These are phyloP conservation scores for Muscina levida DNA, from an alignment of 2,888 invertebrate species.

Conservation along the genomic window DNA sequence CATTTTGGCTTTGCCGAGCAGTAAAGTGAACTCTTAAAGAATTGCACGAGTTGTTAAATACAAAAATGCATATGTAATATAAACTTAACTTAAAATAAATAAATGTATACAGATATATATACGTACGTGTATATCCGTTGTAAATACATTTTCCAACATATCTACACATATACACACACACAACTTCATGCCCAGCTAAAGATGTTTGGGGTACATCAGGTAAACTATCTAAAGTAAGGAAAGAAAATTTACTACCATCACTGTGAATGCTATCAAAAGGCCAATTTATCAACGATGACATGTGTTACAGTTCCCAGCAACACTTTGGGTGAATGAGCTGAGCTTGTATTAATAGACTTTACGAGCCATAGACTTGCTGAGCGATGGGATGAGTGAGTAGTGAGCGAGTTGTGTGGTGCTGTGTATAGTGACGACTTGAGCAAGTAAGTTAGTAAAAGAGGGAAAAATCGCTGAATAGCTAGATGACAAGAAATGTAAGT, in stretches of 20 bases:
- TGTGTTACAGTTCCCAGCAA: constrained; percentile 64
- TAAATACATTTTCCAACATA: too few relatives aligned
- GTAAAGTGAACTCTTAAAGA: neutral
- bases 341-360: neutral
- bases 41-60: constrained; percentile 24
- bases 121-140: too few relatives aligned
- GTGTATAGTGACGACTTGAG: too few relatives aligned
- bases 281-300: constrained; percentile 58
- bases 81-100: constrained; percentile 38
- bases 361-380: constrained; percentile 48
- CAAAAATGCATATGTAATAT: constrained; percentile 53
- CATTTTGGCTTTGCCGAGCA: constrained; percentile 1
- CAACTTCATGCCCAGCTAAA: neutral
- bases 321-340: constrained; percentile 38
- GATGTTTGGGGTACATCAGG: neutral
- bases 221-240: constrained; percentile 56
- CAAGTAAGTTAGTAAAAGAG: neutral
- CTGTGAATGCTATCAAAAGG: constrained; percentile 40
- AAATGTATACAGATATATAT: too few relatives aligned
- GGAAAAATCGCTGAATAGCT: constrained; percentile 29
- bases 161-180: neutral
- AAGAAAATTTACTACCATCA: constrained; percentile 45
- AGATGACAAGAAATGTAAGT: constrained; percentile 35
- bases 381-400: too few relatives aligned
- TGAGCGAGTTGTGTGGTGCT: too few relatives aligned